These are phyloP conservation scores for Paguma larvata DNA, from an alignment of 2,797 vertebrate species.

Conservation along the genomic window DNA sequence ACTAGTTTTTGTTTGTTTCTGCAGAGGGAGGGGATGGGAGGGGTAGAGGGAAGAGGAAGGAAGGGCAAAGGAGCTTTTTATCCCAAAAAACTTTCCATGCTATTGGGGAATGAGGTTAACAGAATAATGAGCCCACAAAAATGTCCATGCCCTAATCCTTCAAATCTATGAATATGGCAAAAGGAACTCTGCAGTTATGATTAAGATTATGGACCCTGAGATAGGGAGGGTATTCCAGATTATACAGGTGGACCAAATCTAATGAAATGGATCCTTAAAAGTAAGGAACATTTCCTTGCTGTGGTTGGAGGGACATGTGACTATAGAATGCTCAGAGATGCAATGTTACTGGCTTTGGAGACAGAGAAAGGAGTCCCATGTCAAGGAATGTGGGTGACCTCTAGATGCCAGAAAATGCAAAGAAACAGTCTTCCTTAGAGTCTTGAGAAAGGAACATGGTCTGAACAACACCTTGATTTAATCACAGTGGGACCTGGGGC, in stretches of 20 bases:
- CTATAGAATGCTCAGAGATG: neutral
- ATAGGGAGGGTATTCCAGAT: neutral
- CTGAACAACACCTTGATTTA: neutral
- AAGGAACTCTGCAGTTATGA: neutral
- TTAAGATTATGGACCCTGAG: neutral
- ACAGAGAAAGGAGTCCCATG: neutral
- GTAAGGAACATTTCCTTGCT: neutral
- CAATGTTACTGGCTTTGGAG: neutral
- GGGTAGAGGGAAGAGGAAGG: no score
- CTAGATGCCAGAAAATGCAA: neutral
- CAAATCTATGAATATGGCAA: neutral
- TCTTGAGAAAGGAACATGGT: neutral
- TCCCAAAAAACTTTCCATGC: neutral
- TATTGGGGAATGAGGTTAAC: neutral
- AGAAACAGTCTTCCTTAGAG: neutral
- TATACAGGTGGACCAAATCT: neutral
- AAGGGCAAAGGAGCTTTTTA: neutral
- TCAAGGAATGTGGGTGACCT: neutral
- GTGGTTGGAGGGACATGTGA: neutral
- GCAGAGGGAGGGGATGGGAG: no score
- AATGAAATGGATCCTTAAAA: neutral
- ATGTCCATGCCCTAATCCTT: neutral
- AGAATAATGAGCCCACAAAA: neutral
- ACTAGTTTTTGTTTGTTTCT: no score
- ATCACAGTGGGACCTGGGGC: neutral